Conservation (phyloP, 2,797 vertebrate genomes). For the Chanos chanos region DNA sequence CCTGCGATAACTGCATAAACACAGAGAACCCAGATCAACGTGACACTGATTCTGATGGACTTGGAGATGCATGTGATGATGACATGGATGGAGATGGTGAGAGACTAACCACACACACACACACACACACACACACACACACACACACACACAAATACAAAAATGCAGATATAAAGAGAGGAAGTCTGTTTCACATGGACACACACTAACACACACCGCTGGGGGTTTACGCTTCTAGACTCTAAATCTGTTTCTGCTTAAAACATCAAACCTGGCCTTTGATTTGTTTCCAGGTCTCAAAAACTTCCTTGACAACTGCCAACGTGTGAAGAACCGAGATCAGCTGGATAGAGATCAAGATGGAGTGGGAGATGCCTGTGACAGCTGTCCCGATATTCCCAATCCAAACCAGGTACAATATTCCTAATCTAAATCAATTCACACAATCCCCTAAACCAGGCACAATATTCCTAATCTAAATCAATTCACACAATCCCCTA, state of each 20-base stretch:
- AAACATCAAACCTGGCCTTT: too few species aligned
- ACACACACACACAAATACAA: slow-evolving; percentile 15
- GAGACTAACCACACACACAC: slow-evolving; percentile 32
- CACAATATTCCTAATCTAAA: too few species aligned
- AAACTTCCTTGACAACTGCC: slow-evolving; percentile 96
- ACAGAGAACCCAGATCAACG: slow-evolving; percentile 91
- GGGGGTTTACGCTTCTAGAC: too few species aligned
- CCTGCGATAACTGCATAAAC: slow-evolving; percentile 89
- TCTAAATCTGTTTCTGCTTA: too few species aligned
- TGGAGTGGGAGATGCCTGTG: slow-evolving; percentile 93
- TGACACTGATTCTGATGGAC: slow-evolving; percentile 90
- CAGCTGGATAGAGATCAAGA: slow-evolving; percentile 88
- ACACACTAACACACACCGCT: too few species aligned
- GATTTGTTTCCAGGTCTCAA: slow-evolving; percentile 77
- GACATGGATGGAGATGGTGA: slow-evolving; percentile 98
- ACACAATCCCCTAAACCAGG: too few species aligned
- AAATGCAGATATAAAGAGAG: too few species aligned
- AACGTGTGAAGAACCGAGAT: slow-evolving; percentile 80
- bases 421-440: neutral
- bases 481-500: too few species aligned
- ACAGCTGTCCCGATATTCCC: slow-evolving; percentile 93
- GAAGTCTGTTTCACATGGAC: too few species aligned
- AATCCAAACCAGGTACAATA: slow-evolving; percentile 92
- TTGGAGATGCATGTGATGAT: slow-evolving; percentile 92
- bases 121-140: slow-evolving; percentile 34